phyloP scores from a whole-genome alignment of 2,888 invertebrate species.

The Baccha elongata region DNA sequence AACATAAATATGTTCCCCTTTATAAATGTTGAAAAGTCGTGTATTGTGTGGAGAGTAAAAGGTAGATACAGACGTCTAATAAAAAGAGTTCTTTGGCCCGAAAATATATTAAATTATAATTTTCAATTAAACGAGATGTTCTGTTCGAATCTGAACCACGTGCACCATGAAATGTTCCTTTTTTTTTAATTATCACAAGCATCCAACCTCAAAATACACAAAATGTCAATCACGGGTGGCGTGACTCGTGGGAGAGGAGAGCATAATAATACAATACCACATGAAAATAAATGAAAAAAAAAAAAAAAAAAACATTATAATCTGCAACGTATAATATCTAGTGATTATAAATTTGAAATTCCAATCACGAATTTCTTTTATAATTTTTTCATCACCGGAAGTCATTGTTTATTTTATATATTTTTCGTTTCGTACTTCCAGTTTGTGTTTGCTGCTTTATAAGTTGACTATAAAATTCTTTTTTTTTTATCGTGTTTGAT shows the following conservation, averaged over 20 bases:
- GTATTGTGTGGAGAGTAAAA: too few relatives aligned
- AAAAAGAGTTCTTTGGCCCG: too few relatives aligned
- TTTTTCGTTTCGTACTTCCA: not conserved
- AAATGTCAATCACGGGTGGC: not conserved
- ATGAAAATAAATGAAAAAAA: not conserved
- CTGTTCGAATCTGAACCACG: too few relatives aligned
- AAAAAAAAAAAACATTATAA: not conserved
- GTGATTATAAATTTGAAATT: not conserved
- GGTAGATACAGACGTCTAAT: too few relatives aligned
- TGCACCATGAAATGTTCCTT: too few relatives aligned
- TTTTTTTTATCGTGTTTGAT: not conserved
- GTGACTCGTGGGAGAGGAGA: too few relatives aligned
- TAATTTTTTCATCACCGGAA: slow-evolving; percentile 13
- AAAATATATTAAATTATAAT: too few relatives aligned
- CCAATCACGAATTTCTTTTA: not conserved
- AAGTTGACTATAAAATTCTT: not conserved
- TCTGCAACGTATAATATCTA: not conserved
- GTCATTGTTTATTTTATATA: slow-evolving; percentile 8
- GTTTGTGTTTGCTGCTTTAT: not conserved
- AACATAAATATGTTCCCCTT: too few relatives aligned
- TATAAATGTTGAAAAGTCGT: too few relatives aligned
- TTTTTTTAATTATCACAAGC: too few relatives aligned
- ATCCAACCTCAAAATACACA: not conserved
- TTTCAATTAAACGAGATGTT: too few relatives aligned
- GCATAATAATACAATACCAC: not conserved